Evolutionary conservation across 2,797 vertebrate genomes (phyloP), one percentile per base, ranked within the genome.

Genomic region (Crenuchus spilurus): DNA sequence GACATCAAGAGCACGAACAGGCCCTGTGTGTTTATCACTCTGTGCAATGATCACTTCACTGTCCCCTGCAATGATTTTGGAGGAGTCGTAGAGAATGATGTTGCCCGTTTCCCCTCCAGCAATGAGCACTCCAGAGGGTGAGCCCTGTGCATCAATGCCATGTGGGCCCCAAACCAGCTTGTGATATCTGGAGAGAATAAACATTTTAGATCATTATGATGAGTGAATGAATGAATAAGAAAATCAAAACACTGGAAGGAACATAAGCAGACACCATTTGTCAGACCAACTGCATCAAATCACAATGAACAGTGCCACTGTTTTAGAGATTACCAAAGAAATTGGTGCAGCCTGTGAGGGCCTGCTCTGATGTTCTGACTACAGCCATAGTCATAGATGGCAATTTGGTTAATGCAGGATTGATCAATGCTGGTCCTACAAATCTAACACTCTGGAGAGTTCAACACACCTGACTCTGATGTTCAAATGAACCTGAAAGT

Each of bases 21-120:
- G 96, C 20, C 97, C 98, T 0, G 93, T 94, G 84, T 99, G 98
- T 72, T 90, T 95, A 82, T 94, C 91, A 6, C 94, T 97, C 87
- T 99, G 95, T 2, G 94, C 87, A n/a, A 99, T 92, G 71, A 97
- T 78, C 58, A 96, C 96, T 2, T 98, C 93, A 6, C 85, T 80
- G 18, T 94, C 93, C 46, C 95, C 95, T 0, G 92, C 88, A 35
- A 97, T 86, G 89, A 99, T 95, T 89, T 95, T 96, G 4, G 93
- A 94, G 0, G 96, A 93, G 80, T 99, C 94, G 7, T 99, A 99
- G 11, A 99, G 91, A 85, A 99, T 95, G 65, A 98, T 89, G 64
- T 95, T 94, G 37, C 98, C 98, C 0, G 98, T 98, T 83, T 99
- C 98, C 3, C 96, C 95, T 26, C 98, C 97, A 0, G 97, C 96